Base-by-base conservation (phyloP, 64 coral and sea anemone species). In the Montipora efflorescens region DNA sequence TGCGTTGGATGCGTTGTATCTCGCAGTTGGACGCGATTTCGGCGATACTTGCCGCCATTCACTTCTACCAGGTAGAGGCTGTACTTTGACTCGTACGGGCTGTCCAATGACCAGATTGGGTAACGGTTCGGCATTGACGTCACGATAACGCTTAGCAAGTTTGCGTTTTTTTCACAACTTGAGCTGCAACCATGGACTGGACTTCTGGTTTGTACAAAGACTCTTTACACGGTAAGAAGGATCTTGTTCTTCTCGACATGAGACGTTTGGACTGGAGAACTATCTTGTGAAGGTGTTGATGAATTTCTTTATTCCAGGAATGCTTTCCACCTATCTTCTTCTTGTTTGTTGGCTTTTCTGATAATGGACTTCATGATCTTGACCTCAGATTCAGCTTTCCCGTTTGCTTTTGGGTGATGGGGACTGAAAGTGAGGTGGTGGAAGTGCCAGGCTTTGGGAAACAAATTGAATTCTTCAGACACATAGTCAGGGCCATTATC, bases 401-500 rank as follows among this genome's bases (percentile, higher is more conserved):
- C 13, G n/a, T 20, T 59, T 58, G 15, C 79, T 25, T 23, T 48
- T 49, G 79, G 79, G 46, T 50, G 48, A 21, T 50, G 48, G 44
- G 21, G 20, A 49, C 58, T 50, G 25, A 1, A 59, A 5, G 48
- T 23, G 58, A 82, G n/a, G 48, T 50, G 15, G 28, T 36, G 28
- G 28, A 36, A 36, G 28, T 36, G 28, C 79, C 79, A 82, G 4
- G 5, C 19, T 16, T 59, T 5, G 3, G 48, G 14, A 57, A 82
- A 82, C 16, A 13, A 6, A 7, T 1, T 6, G 15, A 83, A 83
- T 83, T 83, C 80, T 12, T 18, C 80, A 36, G 46, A 52, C 9
- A 11, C 55, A 14, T 58, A 83, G 13, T 90, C 16, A 21, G 87
- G 72, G 10, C 74, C 87, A 61, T 76, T 76, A 48, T 90, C 87